Conservation (phyloP, 2,888 invertebrate genomes). For the Alitta virens region DNA sequence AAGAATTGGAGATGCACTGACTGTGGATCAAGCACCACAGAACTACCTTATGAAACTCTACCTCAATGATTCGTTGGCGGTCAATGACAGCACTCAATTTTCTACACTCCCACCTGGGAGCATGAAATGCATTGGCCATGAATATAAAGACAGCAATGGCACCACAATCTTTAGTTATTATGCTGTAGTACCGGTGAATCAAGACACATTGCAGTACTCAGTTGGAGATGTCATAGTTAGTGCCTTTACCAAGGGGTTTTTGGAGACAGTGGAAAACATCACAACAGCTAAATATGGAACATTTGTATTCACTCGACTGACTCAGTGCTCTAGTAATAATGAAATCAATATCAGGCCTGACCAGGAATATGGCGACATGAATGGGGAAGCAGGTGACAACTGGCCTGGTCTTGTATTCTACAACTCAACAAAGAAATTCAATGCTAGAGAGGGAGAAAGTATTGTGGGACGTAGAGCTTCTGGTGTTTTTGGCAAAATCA, state of each 20-base stretch:
- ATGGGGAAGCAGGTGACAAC: background rate
- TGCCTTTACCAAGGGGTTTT: background rate
- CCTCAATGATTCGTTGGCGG: background rate
- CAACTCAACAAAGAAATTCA: background rate
- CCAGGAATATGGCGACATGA: background rate
- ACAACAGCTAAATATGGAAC: background rate
- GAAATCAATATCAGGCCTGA: background rate
- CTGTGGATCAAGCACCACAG: background rate
- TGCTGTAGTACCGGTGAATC: background rate
- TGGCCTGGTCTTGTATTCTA: background rate
- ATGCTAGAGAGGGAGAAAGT: background rate
- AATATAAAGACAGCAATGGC: background rate
- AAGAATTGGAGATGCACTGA: background rate
- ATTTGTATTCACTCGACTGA: background rate
- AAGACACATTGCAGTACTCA: background rate
- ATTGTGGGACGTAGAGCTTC: background rate
- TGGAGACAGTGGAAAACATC: background rate
- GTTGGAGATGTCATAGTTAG: background rate
- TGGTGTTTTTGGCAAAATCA: background rate
- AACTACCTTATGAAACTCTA: background rate
- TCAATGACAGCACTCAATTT: background rate
- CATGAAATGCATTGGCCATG: background rate
- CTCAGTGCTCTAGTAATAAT: background rate
- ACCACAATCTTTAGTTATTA: background rate
- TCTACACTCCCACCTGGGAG: background rate